Evolutionary conservation across 2,888 invertebrate species (phyloP).

Genomic region (Pristionchus mayeri): DNA sequence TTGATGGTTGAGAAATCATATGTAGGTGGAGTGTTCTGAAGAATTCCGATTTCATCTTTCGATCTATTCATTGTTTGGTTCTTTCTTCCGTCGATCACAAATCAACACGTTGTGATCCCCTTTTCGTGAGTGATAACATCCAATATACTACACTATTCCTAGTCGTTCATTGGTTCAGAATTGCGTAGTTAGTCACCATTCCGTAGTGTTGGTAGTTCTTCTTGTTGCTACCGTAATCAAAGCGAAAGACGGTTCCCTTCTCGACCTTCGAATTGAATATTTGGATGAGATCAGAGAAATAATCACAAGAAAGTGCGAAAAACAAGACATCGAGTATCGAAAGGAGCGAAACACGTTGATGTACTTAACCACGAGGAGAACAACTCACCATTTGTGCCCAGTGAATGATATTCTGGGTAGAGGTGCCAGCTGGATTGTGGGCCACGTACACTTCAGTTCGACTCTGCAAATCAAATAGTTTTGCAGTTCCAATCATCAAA

Average conservation of each 20-base stretch:
- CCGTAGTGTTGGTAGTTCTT: constrained; percentile 38
- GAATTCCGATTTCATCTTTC: not conserved
- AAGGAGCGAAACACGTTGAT: not conserved
- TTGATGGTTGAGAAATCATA: constrained; percentile 62
- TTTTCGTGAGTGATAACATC: not conserved
- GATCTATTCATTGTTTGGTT: not conserved
- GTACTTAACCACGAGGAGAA: not conserved
- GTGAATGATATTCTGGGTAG: constrained; percentile 76
- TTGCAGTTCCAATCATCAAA: constrained; percentile 45
- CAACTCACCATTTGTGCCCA: constrained; percentile 74
- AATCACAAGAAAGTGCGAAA: not conserved
- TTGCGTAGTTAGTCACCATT: not conserved
- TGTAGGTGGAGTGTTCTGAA: constrained; percentile 58
- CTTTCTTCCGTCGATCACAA: no score
- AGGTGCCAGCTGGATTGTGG: constrained; percentile 77
- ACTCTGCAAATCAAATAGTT: constrained; percentile 64
- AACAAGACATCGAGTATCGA: no score
- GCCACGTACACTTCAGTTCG: constrained; percentile 77
- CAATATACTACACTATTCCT: not conserved
- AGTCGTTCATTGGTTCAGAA: no score
- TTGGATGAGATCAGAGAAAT: no score
- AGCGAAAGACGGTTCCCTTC: constrained; percentile 25
- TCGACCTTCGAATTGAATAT: no score
- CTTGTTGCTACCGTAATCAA: constrained; percentile 56
- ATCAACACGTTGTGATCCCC: not conserved